Percentiles rank a stretch among this genome's conserved stretches.
These are phyloP conservation scores for Malurus alboscapulatus DNA, from an alignment of 2,113 vertebrate genomes.

Conservation along the genomic window DNA sequence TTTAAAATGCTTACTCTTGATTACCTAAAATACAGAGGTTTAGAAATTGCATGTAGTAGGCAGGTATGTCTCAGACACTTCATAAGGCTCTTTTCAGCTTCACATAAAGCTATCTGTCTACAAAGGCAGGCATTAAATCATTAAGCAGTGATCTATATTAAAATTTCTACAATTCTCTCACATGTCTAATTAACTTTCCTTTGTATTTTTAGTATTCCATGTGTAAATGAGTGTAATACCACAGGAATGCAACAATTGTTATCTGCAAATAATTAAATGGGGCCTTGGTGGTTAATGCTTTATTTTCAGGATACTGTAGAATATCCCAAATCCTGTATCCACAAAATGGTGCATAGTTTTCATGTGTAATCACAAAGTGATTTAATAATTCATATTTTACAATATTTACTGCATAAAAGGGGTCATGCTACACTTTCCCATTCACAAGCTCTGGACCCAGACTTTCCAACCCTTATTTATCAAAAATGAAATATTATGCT, in stretches of 20 bases:
- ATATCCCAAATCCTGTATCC: background rate
- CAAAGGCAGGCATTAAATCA: background rate
- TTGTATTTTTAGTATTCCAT: background rate
- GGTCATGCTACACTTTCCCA: constrained; percentile 38
- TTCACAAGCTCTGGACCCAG: background rate
- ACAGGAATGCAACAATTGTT: background rate
- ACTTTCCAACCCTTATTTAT: constrained; percentile 58
- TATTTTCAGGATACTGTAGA: background rate
- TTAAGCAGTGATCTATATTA: background rate
- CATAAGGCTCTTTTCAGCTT: background rate
- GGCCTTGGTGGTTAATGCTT: background rate
- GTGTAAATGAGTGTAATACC: background rate
- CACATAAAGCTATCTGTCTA: background rate
- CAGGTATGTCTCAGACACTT: background rate
- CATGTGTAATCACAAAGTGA: background rate
- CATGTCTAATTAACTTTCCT: background rate
- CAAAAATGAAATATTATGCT: constrained; percentile 54
- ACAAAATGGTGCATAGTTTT: background rate
- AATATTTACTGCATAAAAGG: constrained; percentile 47
- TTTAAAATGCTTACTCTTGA: background rate
- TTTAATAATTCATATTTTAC: constrained; percentile 29
- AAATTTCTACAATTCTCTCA: background rate
- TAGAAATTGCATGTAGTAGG: background rate
- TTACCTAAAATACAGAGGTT: background rate
- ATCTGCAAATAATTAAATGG: background rate